phyloP scores from a whole-genome alignment of 2,797 vertebrate species.

The Thamnophis elegans region DNA sequence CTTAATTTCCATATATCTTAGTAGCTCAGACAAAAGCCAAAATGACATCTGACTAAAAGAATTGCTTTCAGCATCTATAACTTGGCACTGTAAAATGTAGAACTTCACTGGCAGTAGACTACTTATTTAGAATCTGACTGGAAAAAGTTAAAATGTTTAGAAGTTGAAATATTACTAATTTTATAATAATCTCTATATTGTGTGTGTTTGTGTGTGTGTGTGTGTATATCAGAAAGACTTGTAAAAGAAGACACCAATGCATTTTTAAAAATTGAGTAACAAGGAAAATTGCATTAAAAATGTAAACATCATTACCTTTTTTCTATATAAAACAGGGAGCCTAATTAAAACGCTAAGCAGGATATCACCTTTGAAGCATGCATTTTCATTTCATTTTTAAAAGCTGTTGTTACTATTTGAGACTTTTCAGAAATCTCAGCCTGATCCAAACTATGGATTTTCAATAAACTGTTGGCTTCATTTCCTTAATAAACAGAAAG shows the following conservation, averaged over 20 bases:
- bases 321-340: background rate
- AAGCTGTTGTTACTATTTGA: background rate
- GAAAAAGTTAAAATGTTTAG: background rate
- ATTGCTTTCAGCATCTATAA: background rate
- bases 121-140: background rate
- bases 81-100: background rate
- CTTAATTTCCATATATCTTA: background rate
- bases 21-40: background rate
- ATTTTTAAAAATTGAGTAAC: background rate
- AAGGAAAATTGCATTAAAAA: background rate
- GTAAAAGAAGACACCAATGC: background rate
- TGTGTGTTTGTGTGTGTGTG: too few relatives aligned
- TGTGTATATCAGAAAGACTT: background rate
- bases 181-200: background rate
- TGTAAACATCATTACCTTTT: background rate
- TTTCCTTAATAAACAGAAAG: background rate
- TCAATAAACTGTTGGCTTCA: background rate
- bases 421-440: background rate
- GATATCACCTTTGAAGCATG: background rate
- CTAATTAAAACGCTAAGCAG: background rate
- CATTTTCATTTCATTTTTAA: slow-evolving; percentile 20
- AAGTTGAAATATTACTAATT: background rate
- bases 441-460: background rate
- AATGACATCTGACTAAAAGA: background rate
- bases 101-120: background rate